Evolutionary conservation across 1,140 invertebrate genomes (phyloP), one percentile per base, ranked within the genome.

Genomic region (Eriocheir sinensis): DNA sequence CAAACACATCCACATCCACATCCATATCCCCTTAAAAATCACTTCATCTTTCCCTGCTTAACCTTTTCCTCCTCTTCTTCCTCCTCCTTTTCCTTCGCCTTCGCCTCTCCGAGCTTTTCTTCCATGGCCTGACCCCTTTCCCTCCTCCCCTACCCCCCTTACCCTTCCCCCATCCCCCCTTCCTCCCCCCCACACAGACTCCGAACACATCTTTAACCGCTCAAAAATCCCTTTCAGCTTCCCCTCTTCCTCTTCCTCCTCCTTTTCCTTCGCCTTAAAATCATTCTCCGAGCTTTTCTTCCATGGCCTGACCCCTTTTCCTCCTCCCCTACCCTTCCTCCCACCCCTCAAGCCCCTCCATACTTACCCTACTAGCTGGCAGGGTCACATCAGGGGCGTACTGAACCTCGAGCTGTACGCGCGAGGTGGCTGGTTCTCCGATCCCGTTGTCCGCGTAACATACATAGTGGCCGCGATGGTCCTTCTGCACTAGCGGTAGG

Each of bases 361-460:
- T 12, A 53, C 85, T 30, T 38, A 95, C 91, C 94, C 88, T 32
- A 0, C 80, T 60, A 21, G 21, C 60, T 15, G 86, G 41, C n/a
- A 94, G 32, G 0, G 3, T 27, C 3, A 95, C n/a, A 0, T 91
- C 44, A 8, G 95, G 95, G 0, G 89, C 17, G 30, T 72, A 94
- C 32, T 95, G 92, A 8, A 96, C 94, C 30, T 94, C 94, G 1
- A 96, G 72, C 8, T 94, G 41, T n/a, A 96, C 89, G 6, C 94
- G 83, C 0, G 94, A 95, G 9, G 81, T 94, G 72, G 94, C 95
- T 21, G 95, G 94, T 0, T 95, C 60, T 12, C 94, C 95, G 0
- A 96, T 89, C 0, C 92, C 85, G 21, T 96, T 96, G 93, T 96
- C 94, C 12, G 95, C 95, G 80, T 96, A 93, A 53, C 95, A 96